Evolutionary conservation across 2,113 vertebrate species (phyloP).

Genomic region (Solenodon paradoxus): DNA sequence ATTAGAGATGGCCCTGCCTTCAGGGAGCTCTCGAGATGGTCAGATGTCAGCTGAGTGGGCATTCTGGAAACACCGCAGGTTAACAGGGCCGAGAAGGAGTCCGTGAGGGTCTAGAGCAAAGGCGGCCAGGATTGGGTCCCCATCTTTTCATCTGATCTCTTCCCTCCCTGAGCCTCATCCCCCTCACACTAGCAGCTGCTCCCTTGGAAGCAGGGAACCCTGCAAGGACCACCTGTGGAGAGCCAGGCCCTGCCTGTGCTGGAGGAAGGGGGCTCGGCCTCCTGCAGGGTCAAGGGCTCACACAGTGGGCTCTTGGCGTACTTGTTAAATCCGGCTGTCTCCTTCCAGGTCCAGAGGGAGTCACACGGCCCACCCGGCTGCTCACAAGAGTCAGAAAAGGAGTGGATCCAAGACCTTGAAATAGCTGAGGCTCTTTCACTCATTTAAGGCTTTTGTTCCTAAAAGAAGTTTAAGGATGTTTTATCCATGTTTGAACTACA

Average conservation of each 20-base stretch:
- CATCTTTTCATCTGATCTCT: background rate
- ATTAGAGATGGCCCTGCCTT: background rate
- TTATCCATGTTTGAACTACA: background rate
- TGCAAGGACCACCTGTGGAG: rapidly evolving
- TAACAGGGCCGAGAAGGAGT: background rate
- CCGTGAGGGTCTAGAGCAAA: rapidly evolving
- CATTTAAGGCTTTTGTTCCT: constrained; percentile 31
- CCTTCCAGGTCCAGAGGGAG: background rate
- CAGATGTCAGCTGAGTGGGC: background rate
- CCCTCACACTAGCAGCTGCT: background rate
- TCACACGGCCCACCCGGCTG: background rate
- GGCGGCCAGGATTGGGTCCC: background rate
- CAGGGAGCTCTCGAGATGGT: background rate
- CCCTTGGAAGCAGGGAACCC: background rate
- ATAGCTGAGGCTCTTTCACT: background rate
- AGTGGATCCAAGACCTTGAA: constrained; percentile 8
- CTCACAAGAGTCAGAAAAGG: background rate
- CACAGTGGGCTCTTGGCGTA: background rate
- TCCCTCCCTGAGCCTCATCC: background rate
- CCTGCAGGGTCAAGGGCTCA: background rate
- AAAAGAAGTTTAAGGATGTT: constrained; percentile 7
- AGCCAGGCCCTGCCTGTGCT: too few relatives aligned
- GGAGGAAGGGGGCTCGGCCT: background rate
- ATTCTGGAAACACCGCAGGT: background rate
- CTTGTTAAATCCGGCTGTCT: background rate